Conservation (phyloP, 2,888 invertebrate species). For the Brachyptera putata region DNA sequence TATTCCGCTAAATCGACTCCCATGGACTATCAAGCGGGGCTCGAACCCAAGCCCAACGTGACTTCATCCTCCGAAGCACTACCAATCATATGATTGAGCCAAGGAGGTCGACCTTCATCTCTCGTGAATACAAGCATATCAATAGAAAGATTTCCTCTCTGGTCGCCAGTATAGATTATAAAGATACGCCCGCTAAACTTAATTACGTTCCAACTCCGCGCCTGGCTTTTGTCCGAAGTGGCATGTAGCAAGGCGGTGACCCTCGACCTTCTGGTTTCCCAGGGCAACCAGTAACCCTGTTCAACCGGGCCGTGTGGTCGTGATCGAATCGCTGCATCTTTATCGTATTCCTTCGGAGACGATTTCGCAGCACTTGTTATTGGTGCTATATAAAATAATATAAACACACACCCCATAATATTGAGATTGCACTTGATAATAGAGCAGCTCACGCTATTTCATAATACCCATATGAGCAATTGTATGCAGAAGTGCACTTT, state of each 20-base stretch:
- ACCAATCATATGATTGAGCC: too few species aligned
- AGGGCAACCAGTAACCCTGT: not conserved
- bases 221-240: not conserved
- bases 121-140: slow-evolving; percentile 2
- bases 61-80: too few species aligned
- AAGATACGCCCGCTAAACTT: slow-evolving; percentile 23
- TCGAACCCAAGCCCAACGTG: too few species aligned
- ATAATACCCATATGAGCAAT: not conserved
- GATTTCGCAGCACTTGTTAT: not conserved
- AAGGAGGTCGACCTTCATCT: too few species aligned
- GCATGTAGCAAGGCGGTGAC: slow-evolving; percentile 9
- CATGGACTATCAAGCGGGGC: too few species aligned
- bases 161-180: slow-evolving; percentile 3
- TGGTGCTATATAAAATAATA: too few species aligned
- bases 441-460: not conserved
- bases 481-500: too few species aligned
- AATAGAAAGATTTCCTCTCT: not conserved
- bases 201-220: slow-evolving; percentile 19
- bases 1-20: too few species aligned
- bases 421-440: not conserved
- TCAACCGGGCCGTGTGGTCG: not conserved
- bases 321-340: not conserved
- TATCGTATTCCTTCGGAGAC: not conserved
- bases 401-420: not conserved
- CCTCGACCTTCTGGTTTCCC: not conserved